phyloP scores from a whole-genome alignment of 1,140 invertebrate genomes.

The Tribolium castaneum region DNA sequence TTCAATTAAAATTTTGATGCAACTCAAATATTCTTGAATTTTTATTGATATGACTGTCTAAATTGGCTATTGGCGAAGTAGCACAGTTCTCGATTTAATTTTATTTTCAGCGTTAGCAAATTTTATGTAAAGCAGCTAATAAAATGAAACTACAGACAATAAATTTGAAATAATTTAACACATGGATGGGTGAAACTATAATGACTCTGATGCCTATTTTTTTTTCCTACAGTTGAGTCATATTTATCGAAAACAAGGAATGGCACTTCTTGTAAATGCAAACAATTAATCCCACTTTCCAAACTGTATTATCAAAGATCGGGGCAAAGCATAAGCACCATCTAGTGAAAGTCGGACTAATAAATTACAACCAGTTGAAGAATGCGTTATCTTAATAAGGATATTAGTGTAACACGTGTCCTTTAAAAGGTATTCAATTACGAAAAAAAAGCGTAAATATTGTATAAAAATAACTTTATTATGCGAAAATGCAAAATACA shows the following conservation, averaged over 20 bases:
- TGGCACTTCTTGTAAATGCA: neutral
- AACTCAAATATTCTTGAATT: neutral
- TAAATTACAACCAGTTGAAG: conserved; percentile 23
- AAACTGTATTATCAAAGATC: conserved; percentile 22
- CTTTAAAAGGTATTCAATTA: neutral
- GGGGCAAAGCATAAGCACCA: neutral
- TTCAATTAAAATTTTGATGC: neutral
- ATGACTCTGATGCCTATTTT: neutral
- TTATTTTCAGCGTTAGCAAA: neutral
- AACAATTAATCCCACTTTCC: conserved; percentile 6
- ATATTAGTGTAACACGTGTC: neutral
- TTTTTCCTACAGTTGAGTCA: neutral
- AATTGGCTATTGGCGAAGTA: neutral
- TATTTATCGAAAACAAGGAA: neutral
- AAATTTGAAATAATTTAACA: neutral
- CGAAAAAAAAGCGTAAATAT: conserved; percentile 1
- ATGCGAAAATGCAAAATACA: conserved; percentile 18
- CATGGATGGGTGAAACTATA: neutral
- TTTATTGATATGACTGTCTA: too few species aligned
- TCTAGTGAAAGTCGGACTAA: conserved; percentile 17
- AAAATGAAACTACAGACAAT: neutral
- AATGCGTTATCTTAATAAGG: conserved; percentile 2
- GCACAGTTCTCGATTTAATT: neutral
- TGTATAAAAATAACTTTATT: conserved; percentile 34
- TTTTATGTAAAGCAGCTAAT: neutral